These are phyloP conservation scores for Drosophila incognita DNA, from an alignment of 2,888 invertebrate species.

Conservation along the genomic window DNA sequence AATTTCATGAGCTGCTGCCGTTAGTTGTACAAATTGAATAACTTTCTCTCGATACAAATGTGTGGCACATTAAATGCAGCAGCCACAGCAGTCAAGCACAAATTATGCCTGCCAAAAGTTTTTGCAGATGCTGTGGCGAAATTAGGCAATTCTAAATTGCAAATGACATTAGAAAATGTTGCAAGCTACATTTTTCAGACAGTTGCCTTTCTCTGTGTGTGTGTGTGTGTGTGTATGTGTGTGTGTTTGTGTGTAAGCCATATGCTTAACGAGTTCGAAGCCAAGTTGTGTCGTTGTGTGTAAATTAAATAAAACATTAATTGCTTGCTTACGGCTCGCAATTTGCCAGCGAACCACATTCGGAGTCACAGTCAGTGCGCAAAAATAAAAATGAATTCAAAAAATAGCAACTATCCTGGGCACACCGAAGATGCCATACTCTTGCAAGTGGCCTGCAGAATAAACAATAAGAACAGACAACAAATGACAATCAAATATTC, in stretches of 20 bases:
- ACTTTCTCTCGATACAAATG: slow-evolving; percentile 16
- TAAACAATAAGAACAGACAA: background rate
- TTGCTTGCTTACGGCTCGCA: slow-evolving; percentile 58
- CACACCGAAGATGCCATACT: background rate
- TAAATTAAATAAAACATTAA: slow-evolving; percentile 72
- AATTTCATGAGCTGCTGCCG: slow-evolving; percentile 40
- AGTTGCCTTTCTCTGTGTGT: background rate
- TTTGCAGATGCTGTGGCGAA: slow-evolving; percentile 24
- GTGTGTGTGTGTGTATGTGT: slow-evolving; percentile 15
- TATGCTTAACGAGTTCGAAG: slow-evolving; percentile 55
- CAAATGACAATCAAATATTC: background rate
- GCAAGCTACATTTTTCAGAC: slow-evolving; percentile 44
- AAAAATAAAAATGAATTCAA: background rate
- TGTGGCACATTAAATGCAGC: slow-evolving; percentile 36
- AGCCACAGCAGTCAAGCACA: slow-evolving; percentile 3
- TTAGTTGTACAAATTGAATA: slow-evolving; percentile 29
- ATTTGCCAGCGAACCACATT: slow-evolving; percentile 27
- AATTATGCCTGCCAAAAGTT: slow-evolving; percentile 26
- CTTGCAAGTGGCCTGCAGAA: background rate
- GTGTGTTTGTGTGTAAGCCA: background rate
- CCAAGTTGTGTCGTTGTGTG: slow-evolving; percentile 44
- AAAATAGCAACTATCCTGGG: background rate
- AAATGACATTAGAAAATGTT: slow-evolving; percentile 63
- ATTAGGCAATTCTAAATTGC: slow-evolving; percentile 71
- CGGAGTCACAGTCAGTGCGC: background rate